Base-by-base conservation (phyloP, 2,797 vertebrate species). In the Streptopelia turtur region DNA sequence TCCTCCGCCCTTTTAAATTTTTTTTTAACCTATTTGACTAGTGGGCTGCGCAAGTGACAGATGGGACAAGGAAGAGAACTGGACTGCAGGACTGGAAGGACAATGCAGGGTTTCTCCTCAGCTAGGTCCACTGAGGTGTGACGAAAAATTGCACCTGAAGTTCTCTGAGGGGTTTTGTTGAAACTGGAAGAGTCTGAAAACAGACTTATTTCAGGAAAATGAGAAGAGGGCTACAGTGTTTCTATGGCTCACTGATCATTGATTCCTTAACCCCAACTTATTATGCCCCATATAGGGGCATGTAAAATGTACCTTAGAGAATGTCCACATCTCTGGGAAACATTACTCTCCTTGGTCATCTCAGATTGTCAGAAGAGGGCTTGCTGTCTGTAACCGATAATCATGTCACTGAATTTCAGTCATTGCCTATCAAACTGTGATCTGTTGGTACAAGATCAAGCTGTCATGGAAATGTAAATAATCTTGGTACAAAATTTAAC, bases 11-110 rank as follows among this genome's bases (percentile, higher is more conserved):
- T 2, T 12, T 16, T 33, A 22, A 5, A 9, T 33, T 53, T 12
- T 31, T n/a, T 5, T 10, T 11, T 5, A 1, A 7, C 1, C 5
- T 31, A 0, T n/a, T 81, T 57, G 41, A 10, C 35, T 41, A 4
- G 11, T 50, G 55, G 65, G 53, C 30, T 87, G 13, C 27, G 18
- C 4, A 28, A 55, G 37, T 50, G 50, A 5, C 30, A 53, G 3
- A n/a, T 68, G 21, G 60, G n/a, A 37, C n/a, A n/a, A 65, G 30
- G 43, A 52, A 39, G 76, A 82, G 12, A 33, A 5, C 28, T 35
- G 22, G 21, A 37, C 41, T 74, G 31, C 53, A 27, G 61, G 33
- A 59, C 21, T 53, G 21, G 35, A 52, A 82, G 13, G 37, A 68
- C 31, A 27, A 81, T 18, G 43, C 64, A 41, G 30, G 17, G 8